These are phyloP conservation scores for Hylia prasina DNA, from an alignment of 2,113 vertebrate genomes.

Conservation along the genomic window DNA sequence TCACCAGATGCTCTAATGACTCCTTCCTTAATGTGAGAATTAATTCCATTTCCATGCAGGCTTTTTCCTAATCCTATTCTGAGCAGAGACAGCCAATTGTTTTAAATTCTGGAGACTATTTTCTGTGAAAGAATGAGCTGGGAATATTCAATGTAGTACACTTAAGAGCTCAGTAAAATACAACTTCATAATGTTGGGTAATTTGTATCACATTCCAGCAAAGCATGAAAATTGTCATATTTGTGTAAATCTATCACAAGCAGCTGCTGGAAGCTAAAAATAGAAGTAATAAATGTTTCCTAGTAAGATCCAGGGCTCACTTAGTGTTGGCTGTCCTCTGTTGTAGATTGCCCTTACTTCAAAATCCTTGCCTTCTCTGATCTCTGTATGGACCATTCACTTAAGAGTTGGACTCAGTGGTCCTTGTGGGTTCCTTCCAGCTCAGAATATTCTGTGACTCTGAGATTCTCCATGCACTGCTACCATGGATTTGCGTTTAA, in stretches of 20 bases:
- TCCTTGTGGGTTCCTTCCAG: neutral
- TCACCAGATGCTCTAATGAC: constrained; percentile 50
- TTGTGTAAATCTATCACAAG: neutral
- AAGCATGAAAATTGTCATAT: neutral
- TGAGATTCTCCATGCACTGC: neutral
- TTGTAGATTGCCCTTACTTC: neutral
- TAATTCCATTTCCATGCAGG: constrained; percentile 35
- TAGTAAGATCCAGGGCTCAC: neutral
- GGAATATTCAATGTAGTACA: neutral
- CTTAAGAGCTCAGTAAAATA: neutral
- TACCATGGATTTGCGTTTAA: neutral
- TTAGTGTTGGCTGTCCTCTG: neutral
- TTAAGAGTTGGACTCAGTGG: neutral
- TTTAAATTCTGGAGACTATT: neutral
- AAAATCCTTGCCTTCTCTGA: neutral
- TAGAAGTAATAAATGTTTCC: neutral
- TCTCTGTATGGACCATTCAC: neutral
- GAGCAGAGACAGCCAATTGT: constrained; percentile 28
- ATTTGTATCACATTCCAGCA: neutral
- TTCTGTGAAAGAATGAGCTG: neutral
- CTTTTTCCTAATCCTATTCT: constrained; percentile 34
- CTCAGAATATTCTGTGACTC: neutral
- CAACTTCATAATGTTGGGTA: neutral
- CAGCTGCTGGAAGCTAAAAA: constrained; percentile 19
- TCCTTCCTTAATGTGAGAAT: constrained; percentile 44